Percentiles rank a stretch among this genome's conserved stretches.
Evolutionary conservation across 35 echinoderm and acorn worm genomes (phyloP).

Genomic region (Eucidaris tribuloides): DNA sequence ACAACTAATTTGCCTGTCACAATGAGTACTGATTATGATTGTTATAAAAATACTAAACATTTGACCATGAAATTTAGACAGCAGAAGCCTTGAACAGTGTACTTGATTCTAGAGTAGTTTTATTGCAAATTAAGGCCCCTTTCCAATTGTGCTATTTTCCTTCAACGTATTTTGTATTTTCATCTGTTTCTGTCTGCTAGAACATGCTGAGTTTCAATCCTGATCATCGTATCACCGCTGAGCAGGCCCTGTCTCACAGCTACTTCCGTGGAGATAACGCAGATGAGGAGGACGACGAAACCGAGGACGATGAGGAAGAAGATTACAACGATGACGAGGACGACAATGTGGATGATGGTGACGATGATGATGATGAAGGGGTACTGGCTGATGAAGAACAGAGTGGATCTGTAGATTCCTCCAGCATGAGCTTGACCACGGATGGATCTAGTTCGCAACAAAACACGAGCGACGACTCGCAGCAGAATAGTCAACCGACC

Average conservation of each 20-base stretch:
- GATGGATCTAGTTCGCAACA: not conserved
- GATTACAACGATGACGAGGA: not conserved
- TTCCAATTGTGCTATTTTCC: too few species aligned
- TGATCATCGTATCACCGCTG: constrained; percentile 27
- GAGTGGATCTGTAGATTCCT: not conserved
- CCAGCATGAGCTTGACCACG: not conserved
- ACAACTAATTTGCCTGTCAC: too few species aligned
- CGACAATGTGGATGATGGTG: not conserved
- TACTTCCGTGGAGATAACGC: constrained; percentile 1
- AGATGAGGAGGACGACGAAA: constrained; percentile 2
- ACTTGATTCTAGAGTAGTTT: too few species aligned
- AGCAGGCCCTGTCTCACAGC: constrained; percentile 13
- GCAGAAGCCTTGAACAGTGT: too few species aligned
- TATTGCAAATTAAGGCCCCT: too few species aligned
- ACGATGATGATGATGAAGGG: not conserved
- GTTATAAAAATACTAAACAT: too few species aligned
- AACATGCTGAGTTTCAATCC: constrained; percentile 31
- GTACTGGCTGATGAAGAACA: not conserved
- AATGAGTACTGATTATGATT: too few species aligned
- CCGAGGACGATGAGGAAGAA: not conserved
- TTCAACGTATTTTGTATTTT: too few species aligned
- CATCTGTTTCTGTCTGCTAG: too few species aligned
- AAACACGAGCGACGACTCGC: not conserved
- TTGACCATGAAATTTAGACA: too few species aligned
- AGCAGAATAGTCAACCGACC: too few species aligned